A percentile compares a stretch with the other conserved stretches of the same genome.
These are phyloP conservation scores for Axis porcinus DNA, from an alignment of 2,113 vertebrate genomes.

Conservation along the genomic window DNA sequence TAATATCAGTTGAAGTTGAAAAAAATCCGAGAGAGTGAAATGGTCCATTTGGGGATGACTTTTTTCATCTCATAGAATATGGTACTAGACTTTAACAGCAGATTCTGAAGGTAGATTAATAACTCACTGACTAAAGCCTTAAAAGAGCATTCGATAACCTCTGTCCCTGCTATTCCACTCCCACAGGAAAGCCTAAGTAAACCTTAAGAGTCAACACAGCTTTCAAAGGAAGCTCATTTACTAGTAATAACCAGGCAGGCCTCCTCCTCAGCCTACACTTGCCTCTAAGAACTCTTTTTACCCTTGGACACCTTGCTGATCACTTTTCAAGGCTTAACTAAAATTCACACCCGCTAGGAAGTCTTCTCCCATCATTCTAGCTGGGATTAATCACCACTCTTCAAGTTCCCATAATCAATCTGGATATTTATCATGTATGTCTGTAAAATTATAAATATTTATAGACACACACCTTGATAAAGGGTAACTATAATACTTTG, in stretches of 20 bases:
- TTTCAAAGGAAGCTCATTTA: not conserved
- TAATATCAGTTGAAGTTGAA: not conserved
- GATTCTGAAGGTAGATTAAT: not conserved
- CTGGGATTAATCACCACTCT: not conserved
- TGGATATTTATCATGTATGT: not conserved
- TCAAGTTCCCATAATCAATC: not conserved
- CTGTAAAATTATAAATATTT: conserved; percentile 10
- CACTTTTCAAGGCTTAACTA: not conserved
- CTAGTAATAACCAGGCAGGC: not conserved
- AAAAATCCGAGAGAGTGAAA: not conserved
- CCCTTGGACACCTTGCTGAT: not conserved
- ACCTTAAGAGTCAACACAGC: not conserved
- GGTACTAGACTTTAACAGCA: not conserved
- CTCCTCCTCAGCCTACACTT: not conserved
- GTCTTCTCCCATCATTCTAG: not conserved
- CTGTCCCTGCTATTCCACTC: not conserved
- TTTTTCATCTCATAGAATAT: not conserved
- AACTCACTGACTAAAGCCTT: not conserved
- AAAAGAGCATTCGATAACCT: not conserved
- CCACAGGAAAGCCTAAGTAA: not conserved
- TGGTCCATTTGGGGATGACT: not conserved
- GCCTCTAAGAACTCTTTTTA: not conserved
- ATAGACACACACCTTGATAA: not conserved
- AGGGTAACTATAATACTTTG: not conserved
- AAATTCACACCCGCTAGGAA: not conserved